phyloP scores from a whole-genome alignment of 1,140 invertebrate genomes.

The Temnothorax nylanderi region DNA sequence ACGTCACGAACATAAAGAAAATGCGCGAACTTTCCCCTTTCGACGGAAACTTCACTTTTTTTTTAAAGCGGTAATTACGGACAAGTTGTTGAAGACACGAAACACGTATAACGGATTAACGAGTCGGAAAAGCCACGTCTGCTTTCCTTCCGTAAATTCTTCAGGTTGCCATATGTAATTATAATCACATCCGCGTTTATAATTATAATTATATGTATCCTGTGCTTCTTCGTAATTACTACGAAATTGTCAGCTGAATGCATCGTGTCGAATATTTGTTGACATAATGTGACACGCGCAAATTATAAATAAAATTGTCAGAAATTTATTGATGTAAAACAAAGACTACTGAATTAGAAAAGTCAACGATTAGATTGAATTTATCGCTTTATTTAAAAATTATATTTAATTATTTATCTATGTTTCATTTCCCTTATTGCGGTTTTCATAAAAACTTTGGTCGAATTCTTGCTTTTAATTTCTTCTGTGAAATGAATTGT shows the following conservation, averaged over 20 bases:
- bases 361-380: background rate
- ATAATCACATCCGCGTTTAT: background rate
- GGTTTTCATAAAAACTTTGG: background rate
- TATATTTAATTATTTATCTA: background rate
- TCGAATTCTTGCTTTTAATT: background rate
- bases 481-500: no score
- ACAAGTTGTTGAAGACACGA: background rate
- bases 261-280: background rate
- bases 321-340: background rate
- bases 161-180: background rate
- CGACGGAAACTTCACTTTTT: background rate
- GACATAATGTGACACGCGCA: no score
- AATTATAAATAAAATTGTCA: background rate
- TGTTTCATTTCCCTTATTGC: background rate
- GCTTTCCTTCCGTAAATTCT: constrained; percentile 23
- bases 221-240: background rate
- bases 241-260: background rate
- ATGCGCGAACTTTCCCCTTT: background rate
- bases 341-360: background rate
- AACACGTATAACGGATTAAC: constrained; percentile 27
- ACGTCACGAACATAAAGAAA: background rate
- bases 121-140: constrained; percentile 11
- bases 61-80: background rate
- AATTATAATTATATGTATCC: background rate
- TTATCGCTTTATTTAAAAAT: background rate